Percentiles rank a stretch among this genome's conserved stretches.
Conservation (phyloP, 92 coral and sea anemone genomes). For the Bergia sp. region DNA sequence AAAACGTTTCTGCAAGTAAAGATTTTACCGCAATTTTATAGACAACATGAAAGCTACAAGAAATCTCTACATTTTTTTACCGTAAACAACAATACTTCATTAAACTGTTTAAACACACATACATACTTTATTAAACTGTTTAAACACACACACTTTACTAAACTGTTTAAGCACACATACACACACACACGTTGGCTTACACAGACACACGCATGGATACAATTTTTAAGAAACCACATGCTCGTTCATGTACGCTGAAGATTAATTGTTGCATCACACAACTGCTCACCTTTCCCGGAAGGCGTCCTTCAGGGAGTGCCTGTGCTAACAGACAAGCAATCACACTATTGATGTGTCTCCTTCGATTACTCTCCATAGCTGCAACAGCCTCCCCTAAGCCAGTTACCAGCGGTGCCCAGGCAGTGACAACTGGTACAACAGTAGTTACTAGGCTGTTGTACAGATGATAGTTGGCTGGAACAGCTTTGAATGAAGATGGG, state of each 20-base stretch:
- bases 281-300: slow-evolving; percentile 78
- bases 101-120: too few species aligned
- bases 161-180: not conserved
- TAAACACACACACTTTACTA: not conserved
- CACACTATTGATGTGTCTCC: slow-evolving; percentile 70
- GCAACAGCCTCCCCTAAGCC: slow-evolving; percentile 60
- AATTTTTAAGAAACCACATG: not conserved
- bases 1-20: not conserved
- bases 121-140: too few species aligned
- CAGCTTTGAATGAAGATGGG: slow-evolving; percentile 89
- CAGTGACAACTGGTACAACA: slow-evolving; percentile 87
- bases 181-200: not conserved
- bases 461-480: slow-evolving; percentile 92
- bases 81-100: too few species aligned
- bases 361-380: slow-evolving; percentile 59
- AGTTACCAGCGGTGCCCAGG: slow-evolving; percentile 88
- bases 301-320: slow-evolving; percentile 93
- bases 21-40: not conserved
- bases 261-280: not conserved
- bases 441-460: slow-evolving; percentile 97
- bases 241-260: not conserved
- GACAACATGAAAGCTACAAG: not conserved
- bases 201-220: not conserved
- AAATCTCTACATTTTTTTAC: not conserved
- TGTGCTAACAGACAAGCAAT: slow-evolving; percentile 91